Percentiles rank a stretch among this genome's conserved stretches.
These are phyloP conservation scores for Helleia helle DNA, from an alignment of 2,888 invertebrate genomes.

Conservation along the genomic window DNA sequence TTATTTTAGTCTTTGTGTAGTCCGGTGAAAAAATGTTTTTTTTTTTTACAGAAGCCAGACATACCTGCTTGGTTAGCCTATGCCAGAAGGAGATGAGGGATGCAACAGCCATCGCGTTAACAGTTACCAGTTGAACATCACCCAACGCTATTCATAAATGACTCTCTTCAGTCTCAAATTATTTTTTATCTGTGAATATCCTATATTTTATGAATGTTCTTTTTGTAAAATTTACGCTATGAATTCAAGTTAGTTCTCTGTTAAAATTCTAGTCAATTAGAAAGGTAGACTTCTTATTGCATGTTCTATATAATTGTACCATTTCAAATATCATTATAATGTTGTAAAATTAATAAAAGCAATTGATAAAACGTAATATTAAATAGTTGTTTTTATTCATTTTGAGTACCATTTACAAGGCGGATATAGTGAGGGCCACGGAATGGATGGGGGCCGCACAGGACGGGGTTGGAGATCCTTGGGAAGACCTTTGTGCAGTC, in stretches of 20 bases:
- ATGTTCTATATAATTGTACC: slow-evolving; percentile 17
- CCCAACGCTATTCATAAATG: slow-evolving; percentile 8
- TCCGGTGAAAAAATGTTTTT: too few species aligned
- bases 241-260: too few species aligned
- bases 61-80: slow-evolving; percentile 81
- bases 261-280: slow-evolving; percentile 17
- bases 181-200: neutral
- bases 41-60: slow-evolving; percentile 57
- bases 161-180: neutral
- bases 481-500: too few species aligned
- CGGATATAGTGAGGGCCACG: too few species aligned
- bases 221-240: too few species aligned
- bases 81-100: slow-evolving; percentile 95
- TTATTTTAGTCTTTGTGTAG: too few species aligned
- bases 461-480: too few species aligned
- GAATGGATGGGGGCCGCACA: too few species aligned
- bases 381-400: slow-evolving; percentile 45
- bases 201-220: too few species aligned
- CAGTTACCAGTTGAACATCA: slow-evolving; percentile 11
- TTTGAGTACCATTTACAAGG: too few species aligned
- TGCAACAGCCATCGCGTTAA: slow-evolving; percentile 73
- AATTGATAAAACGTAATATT: slow-evolving; percentile 59
- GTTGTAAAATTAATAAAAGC: slow-evolving; percentile 55
- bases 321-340: slow-evolving; percentile 42
- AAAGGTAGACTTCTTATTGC: slow-evolving; percentile 14